Evolutionary conservation across 2,113 vertebrate genomes (phyloP), one percentile per base, ranked within the genome.

Genomic region (Platysternon megacephalum): DNA sequence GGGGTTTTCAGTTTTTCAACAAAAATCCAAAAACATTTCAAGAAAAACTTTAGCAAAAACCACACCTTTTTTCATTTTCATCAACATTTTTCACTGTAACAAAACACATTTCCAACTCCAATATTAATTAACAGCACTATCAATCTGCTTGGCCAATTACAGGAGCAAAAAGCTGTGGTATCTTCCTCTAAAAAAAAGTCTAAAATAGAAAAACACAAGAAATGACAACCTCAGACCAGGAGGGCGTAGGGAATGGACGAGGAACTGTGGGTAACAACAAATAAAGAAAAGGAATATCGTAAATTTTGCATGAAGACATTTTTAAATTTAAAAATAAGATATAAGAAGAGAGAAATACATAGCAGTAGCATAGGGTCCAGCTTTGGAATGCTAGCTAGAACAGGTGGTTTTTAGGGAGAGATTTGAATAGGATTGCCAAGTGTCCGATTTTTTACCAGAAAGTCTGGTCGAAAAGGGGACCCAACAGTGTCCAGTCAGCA

Each of bases 141-240:
- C 56, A 91, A 72, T 61, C 74, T 49, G 32, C 1, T 1, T 1
- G 68, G 81, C 28, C 13, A 24, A 89, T 86, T 16, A 78, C 12
- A 81, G 58, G 58, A 14, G 79, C 22, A 87, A 4, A 21, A 56
- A 61, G 0, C 0, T 3, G 8, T n/a, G 48, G 35, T 6, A n/a
- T 22, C 51, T 76, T n/a, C 22, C 3, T 49, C 82, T 80, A 80
- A 11, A 35, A 85, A 65, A 89, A 95, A 89, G 87, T 9, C 72
- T 48, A 56, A 52, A 51, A 49, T 1, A 72, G 7, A 48, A 32
- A 35, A 65, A 21, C 2, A 52, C 13, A 84, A 29, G 79, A 93
- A 82, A 89, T 5, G 0, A 86, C 79, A 92, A 68, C 42, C n/a
- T 26, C 7, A 76, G 3, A 5, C 8, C 11, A 53, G 32, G 84